A percentile compares a stretch with the other conserved stretches of the same genome.
Conservation (phyloP, 2,797 vertebrate genomes). For the Molossus alvarezi region DNA sequence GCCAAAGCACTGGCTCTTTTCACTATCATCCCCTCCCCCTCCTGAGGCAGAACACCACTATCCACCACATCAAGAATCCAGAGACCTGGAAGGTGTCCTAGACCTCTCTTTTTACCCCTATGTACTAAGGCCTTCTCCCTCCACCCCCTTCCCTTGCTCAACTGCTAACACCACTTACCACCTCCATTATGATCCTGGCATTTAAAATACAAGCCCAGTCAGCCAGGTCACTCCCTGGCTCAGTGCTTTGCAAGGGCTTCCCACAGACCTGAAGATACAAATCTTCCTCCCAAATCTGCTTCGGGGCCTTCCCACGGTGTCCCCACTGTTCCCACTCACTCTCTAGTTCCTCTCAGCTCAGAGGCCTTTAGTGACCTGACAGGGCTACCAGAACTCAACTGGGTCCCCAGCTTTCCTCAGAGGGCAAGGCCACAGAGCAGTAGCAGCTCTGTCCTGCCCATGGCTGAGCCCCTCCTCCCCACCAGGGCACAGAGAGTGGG, state of each 20-base stretch:
- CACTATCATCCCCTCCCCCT: neutral
- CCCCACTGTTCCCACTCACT: neutral
- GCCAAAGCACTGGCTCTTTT: neutral
- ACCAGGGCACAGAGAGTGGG: neutral
- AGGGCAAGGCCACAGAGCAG: neutral
- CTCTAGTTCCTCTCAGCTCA: neutral
- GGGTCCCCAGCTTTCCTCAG: neutral
- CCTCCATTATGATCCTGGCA: neutral
- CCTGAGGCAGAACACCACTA: neutral
- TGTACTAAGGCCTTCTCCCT: neutral
- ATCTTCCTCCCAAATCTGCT: neutral
- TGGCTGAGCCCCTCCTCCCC: too few species aligned
- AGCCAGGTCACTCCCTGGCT: neutral
- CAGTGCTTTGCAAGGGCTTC: neutral
- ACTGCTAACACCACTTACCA: neutral
- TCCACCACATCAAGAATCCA: neutral
- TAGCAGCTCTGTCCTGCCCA: neutral
- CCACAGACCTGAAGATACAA: neutral
- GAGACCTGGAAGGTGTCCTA: neutral
- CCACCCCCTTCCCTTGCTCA: neutral
- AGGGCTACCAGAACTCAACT: neutral
- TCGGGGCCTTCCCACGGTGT: neutral
- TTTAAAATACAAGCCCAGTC: neutral
- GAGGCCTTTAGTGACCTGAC: neutral
- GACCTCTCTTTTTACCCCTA: neutral